Evolutionary conservation across 2,113 vertebrate genomes (phyloP), one percentile per base, ranked within the genome.

Genomic region (Sialia sialis): DNA sequence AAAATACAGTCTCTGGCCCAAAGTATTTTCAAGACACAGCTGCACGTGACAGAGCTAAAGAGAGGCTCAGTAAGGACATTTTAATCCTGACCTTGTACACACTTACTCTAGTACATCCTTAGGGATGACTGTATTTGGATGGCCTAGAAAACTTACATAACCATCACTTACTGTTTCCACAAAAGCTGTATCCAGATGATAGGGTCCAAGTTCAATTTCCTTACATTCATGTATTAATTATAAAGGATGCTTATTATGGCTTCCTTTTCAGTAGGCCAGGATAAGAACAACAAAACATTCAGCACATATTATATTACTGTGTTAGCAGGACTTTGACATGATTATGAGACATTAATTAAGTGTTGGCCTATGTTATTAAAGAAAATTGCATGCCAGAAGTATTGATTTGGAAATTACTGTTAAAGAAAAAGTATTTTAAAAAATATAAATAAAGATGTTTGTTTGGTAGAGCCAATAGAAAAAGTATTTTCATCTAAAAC

Each of bases 81-180:
- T 90, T 73, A 93, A 89, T 88, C 78, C 92, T 88, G 92, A 95
- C 90, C 92, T 93, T 94, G 92, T 34, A 73, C 62, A 41, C 49
- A 58, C 23, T 14, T 49, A 66, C 78, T 69, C 48, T 8, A 44
- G 29, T 16, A 62, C 55, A n/a, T 94, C 94, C 94, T 83, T 73
- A 56, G 93, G 91, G 91, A 94, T 56, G 55, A 23, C 51, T 38
- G 41, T 54, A 73, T 66, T 79, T 92, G 81, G 70, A 69, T 91
- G 94, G 74, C 93, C 94, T 85, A 95, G 96, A 96, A 95, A 95
- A 79, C 54, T 96, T 90, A 95, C 14, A 15, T 87, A 94, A 90
- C 43, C 54, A 34, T 34, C 39, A 60, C 64, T 82, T 34, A 48
- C 39, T 23, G 15, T 58, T 91, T 84, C 89, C 2, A 1, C 84